A percentile compares a stretch with the other conserved stretches of the same genome.
These are phyloP conservation scores for Peribatodes rhomboidaria DNA, from an alignment of 2,888 invertebrate species.

Conservation along the genomic window DNA sequence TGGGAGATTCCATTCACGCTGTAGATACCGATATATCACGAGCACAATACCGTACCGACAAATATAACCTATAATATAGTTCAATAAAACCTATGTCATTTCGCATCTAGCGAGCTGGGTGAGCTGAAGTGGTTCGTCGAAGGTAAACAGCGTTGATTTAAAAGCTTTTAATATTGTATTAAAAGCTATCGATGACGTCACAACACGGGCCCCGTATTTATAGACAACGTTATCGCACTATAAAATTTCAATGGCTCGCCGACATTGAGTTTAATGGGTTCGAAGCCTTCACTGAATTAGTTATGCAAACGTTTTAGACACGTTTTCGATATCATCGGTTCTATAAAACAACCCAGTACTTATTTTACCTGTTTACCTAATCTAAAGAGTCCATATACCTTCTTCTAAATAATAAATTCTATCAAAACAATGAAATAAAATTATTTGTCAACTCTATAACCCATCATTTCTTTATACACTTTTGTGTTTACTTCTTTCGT, in stretches of 20 bases:
- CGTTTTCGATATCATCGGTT: conserved; percentile 16
- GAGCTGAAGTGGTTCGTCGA: conserved; percentile 11
- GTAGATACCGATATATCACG: conserved; percentile 17
- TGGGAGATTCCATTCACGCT: conserved; percentile 29
- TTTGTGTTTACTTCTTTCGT: too few relatives aligned
- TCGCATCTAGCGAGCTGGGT: not conserved
- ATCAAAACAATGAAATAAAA: too few relatives aligned
- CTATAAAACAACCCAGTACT: not conserved
- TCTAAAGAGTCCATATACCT: not conserved
- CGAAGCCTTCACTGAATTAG: conserved; percentile 27
- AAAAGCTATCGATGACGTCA: conserved; percentile 26
- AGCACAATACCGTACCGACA: conserved; percentile 14
- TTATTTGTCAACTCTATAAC: too few relatives aligned
- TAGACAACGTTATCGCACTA: conserved; percentile 17
- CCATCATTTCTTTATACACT: too few relatives aligned
- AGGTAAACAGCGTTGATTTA: conserved; percentile 27
- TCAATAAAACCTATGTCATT: conserved; percentile 26
- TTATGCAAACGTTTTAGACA: conserved; percentile 26
- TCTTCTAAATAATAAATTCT: too few relatives aligned
- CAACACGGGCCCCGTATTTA: conserved; percentile 8
- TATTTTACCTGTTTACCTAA: not conserved
- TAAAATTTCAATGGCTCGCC: conserved; percentile 30
- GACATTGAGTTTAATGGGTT: conserved; percentile 24
- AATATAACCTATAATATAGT: not conserved
- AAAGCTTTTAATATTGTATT: conserved; percentile 26